Conservation (phyloP, 2,797 vertebrate genomes). For the Emys orbicularis region DNA sequence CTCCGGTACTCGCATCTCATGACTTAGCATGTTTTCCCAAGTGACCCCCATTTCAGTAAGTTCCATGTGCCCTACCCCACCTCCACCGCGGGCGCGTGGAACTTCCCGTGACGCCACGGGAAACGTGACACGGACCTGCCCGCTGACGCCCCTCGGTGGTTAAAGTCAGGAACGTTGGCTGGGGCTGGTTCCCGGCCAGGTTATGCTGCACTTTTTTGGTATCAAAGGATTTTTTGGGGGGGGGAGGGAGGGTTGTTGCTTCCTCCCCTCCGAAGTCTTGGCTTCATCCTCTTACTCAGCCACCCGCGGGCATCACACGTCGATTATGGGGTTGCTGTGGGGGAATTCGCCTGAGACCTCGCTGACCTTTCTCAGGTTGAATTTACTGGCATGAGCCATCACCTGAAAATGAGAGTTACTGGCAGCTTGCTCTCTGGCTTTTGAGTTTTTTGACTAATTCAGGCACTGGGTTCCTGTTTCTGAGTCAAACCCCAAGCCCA, state of each 20-base stretch:
- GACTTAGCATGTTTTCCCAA: not conserved
- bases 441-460: conserved; percentile 24
- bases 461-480: not conserved
- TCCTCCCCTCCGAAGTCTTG: not conserved
- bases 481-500: conserved; percentile 14
- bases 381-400: conserved; percentile 50
- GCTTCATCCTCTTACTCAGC: not conserved
- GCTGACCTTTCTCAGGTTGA: not conserved
- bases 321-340: not conserved
- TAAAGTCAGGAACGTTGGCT: not conserved
- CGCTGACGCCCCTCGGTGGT: not conserved
- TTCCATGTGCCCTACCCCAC: not conserved
- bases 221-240: not conserved
- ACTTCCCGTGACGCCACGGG: not conserved
- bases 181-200: not conserved
- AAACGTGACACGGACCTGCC: not conserved
- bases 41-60: not conserved
- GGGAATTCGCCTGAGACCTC: not conserved
- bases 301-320: not conserved
- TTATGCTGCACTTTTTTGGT: not conserved
- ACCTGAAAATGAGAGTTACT: conserved; percentile 48
- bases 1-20: not conserved
- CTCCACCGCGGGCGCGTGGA: not conserved
- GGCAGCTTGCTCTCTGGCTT: conserved; percentile 24
- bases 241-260: not conserved